Evolutionary conservation across 2,888 invertebrate genomes (phyloP), one percentile per base, ranked within the genome.

Genomic region (Lepidochrysops patricia): DNA sequence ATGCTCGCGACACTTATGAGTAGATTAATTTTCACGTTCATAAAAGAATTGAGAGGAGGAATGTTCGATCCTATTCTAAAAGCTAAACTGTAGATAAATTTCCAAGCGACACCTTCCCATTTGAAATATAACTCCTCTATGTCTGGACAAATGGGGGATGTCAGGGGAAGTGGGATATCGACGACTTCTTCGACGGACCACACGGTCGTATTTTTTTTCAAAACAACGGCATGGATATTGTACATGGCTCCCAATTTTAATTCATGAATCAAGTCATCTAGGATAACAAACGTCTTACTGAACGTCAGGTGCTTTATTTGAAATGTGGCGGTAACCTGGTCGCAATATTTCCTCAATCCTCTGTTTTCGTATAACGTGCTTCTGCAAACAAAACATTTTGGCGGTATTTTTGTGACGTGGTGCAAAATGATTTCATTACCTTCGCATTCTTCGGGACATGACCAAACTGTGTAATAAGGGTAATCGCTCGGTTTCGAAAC

Each of bases 391-490:
- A 69, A 72, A 64, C 89, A 89, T 73, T 76, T 85, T 0, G 82
- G 88, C 1, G 82, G 75, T 2, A 66, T 61, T 72, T 85, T 84
- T 1, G 89, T 87, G 64, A 85, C 82, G 61, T 73, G 78, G 7
- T 73, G 79, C 57, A 84, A 63, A 59, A 89, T 79, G 4, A 83
- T 74, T 70, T 88, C 86, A 62, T 74, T 87, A 1, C 77, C 79
- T 64, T 87, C 85, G 64, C 89, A 89, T 63, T 86, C 80, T 68
- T 89, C 88, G n/a, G 83, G 84, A 61, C 89, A 89, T 0, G 81
- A 80, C 88, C 88, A 88, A 50, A 89, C 83, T 0, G 85, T 78
- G 64, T 89, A 87, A 61, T 77, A 79, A 13, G 82, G 81, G 61
- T 82, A 84, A 49, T 71, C 76, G 15, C 70, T 71, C 1, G 81